phyloP scores from a whole-genome alignment of 2,113 vertebrate genomes.

The Loxodonta africana region DNA sequence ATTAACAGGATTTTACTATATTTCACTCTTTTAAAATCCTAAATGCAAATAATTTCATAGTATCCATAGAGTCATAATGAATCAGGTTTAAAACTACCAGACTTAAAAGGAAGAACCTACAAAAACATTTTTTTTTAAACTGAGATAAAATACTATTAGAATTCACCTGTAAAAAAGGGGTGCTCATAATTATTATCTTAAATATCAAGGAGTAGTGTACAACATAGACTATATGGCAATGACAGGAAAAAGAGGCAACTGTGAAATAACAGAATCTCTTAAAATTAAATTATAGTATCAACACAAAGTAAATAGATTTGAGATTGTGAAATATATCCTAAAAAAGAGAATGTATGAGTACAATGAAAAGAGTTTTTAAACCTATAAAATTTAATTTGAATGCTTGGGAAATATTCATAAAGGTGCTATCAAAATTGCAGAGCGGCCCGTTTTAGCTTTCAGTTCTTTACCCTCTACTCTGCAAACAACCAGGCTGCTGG shows the following conservation, averaged over 20 bases:
- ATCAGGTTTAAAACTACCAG: not conserved
- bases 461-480: not conserved
- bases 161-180: not conserved
- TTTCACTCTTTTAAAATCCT: not conserved
- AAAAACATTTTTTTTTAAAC: not conserved
- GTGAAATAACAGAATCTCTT: not conserved
- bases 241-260: not conserved
- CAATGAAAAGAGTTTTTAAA: not conserved
- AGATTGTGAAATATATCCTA: not conserved
- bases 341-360: not conserved
- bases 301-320: not conserved
- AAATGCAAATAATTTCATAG: not conserved
- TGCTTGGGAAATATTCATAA: not conserved
- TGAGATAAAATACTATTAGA: not conserved
- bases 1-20: not conserved
- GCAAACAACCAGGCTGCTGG: not conserved
- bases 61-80: not conserved
- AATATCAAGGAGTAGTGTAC: not conserved
- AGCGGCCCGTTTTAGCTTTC: not conserved
- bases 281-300: conserved; percentile 6
- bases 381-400: not conserved
- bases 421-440: not conserved
- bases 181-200: not conserved
- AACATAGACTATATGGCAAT: not conserved
- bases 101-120: not conserved